Base-by-base conservation (phyloP, 23 tunicate genomes). In the Trididemnum miniatum region DNA sequence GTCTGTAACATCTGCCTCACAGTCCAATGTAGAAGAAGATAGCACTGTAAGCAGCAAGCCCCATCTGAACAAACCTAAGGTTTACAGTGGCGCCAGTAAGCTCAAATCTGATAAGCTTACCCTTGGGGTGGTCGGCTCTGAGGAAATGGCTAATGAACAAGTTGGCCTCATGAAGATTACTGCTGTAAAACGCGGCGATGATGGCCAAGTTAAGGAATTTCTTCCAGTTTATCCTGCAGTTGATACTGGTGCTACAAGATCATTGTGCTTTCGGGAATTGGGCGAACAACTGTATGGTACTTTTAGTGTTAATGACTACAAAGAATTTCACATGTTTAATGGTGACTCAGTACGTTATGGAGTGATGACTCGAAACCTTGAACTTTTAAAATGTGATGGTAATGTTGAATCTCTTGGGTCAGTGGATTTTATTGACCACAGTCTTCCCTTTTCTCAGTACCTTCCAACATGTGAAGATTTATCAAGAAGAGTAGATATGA, bases 401-500 rank as follows among this genome's bases (percentile, higher is more conserved):
- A n/a, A 22, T 3, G 26, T 62, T 24, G 29, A 3, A 22, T 20
- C 28, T 24, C 67, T 12, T 62, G 67, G 67, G 26, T 20, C 4
- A 26, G 26, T 62, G 26, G 29, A 24, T n/a, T 62, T 62, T 62
- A 24, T 62, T n/a, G 26, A 62, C 29, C 67, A 62, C 4, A 62
- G 26, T 4, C 67, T 62, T 3, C 67, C 67, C 67, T 62, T 62
- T 62, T 62, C 26, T 62, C 67, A 62, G 29, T 62, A 62, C 26
- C 29, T 62, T 3, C 67, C 26, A 62, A 20, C 23, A 20, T 3
- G 29, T 62, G 67, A 20, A 3, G n/a, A 62, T 3, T 62, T 62
- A 24, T 26, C 67, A 20, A 18, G n/a, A 24, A 22, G 67, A 22
- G 67, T 62, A 20, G 67, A 62, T 26, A 62, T 62, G 67, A 62